Conservation (phyloP, 2,888 invertebrate genomes). For the Myathropa florea region DNA sequence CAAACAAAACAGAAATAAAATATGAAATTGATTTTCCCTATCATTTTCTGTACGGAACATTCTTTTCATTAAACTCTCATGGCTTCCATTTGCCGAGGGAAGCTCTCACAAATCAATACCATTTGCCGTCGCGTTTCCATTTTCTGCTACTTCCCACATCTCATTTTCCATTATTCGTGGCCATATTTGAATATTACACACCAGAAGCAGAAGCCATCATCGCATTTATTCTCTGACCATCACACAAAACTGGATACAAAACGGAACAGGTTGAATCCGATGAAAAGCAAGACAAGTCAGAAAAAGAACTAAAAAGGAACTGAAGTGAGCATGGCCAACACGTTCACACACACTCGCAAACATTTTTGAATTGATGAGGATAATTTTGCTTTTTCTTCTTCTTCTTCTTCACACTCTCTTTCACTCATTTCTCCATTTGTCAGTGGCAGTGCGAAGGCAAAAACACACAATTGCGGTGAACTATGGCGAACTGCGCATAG, state of each 20-base stretch:
- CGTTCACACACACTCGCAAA: constrained; percentile 6
- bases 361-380: not conserved
- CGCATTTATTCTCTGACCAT: constrained; percentile 38
- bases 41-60: not conserved
- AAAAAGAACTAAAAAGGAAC: constrained; percentile 5
- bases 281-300: not conserved
- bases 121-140: constrained; percentile 59
- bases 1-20: not conserved
- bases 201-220: constrained; percentile 49
- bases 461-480: constrained; percentile 66
- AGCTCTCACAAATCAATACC: constrained; percentile 54
- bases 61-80: constrained; percentile 14
- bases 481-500: constrained; percentile 67
- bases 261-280: constrained; percentile 52
- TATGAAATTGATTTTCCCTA: constrained; percentile 12
- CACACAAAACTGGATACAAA: constrained; percentile 34
- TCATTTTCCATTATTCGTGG: constrained; percentile 33
- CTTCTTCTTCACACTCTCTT: constrained; percentile 34
- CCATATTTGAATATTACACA: constrained; percentile 64
- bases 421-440: constrained; percentile 32
- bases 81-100: constrained; percentile 12
- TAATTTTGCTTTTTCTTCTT: not conserved
- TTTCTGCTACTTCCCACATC: constrained; percentile 28
- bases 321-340: not conserved
- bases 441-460: constrained; percentile 49